A percentile compares a stretch with the other conserved stretches of the same genome.
These are phyloP conservation scores for Theristicus caerulescens DNA, from an alignment of 2,113 vertebrate genomes.

Conservation along the genomic window DNA sequence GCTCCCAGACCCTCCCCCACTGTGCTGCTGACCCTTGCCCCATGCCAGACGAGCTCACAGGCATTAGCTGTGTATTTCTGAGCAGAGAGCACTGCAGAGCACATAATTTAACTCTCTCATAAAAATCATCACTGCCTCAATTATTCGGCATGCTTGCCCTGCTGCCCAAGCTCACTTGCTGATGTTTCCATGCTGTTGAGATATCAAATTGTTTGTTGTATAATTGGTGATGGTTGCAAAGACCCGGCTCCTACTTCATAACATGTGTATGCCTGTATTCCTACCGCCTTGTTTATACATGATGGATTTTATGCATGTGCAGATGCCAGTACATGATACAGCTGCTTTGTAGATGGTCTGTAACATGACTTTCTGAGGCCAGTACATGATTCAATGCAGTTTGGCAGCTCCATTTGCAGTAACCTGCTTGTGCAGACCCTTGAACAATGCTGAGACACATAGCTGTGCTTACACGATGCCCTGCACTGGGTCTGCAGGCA, in stretches of 20 bases:
- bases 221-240: too few relatives aligned
- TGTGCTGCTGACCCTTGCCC: neutral
- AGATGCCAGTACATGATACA: too few relatives aligned
- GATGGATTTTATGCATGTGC: neutral
- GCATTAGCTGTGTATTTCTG: neutral
- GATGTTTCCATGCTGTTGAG: neutral
- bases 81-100: neutral
- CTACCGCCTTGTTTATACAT: neutral
- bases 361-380: neutral
- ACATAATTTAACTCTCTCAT: neutral
- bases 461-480: accelerated
- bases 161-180: neutral
- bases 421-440: neutral
- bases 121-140: neutral
- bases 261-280: neutral
- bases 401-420: neutral
- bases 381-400: neutral
- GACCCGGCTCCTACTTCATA: neutral
- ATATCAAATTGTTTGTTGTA: neutral
- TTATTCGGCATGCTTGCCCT: neutral
- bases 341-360: neutral
- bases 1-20: neutral
- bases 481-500: neutral
- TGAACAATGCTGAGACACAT: accelerated
- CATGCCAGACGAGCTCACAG: accelerated